Percentiles rank a stretch among this genome's conserved stretches.
Conservation (phyloP, 2,888 invertebrate genomes). For the Bombylius discolor region DNA sequence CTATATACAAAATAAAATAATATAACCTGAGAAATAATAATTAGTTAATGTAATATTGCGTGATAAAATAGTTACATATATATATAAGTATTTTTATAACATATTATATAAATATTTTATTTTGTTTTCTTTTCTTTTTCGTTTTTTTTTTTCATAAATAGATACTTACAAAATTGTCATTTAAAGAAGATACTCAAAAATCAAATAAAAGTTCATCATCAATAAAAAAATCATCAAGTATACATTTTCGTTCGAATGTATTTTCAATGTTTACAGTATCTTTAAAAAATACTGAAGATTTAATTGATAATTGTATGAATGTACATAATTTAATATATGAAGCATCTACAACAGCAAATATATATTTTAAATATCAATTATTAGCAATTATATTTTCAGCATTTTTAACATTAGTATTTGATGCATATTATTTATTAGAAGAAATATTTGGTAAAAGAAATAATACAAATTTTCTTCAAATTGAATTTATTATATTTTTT, state of each 20-base stretch:
- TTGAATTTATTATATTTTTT: slow-evolving; percentile 34
- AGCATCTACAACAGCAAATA: slow-evolving; percentile 33
- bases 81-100: too few relatives aligned
- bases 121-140: too few relatives aligned
- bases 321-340: slow-evolving; percentile 31
- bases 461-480: slow-evolving; percentile 14
- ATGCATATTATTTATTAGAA: slow-evolving; percentile 35
- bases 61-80: too few relatives aligned
- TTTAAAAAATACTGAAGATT: slow-evolving; percentile 28
- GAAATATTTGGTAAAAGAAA: slow-evolving; percentile 23
- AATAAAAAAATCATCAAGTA: too few relatives aligned
- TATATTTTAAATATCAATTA: slow-evolving; percentile 35
- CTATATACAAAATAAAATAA: too few relatives aligned
- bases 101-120: too few relatives aligned
- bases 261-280: background rate
- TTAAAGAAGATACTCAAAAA: too few relatives aligned
- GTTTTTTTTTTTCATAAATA: too few relatives aligned
- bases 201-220: too few relatives aligned
- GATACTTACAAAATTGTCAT: too few relatives aligned
- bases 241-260: background rate
- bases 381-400: slow-evolving; percentile 35
- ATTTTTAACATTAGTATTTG: slow-evolving; percentile 35
- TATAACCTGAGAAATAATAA: too few relatives aligned
- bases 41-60: too few relatives aligned
- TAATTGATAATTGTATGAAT: slow-evolving; percentile 14